Percentiles rank a stretch among this genome's conserved stretches.
phyloP scores from a whole-genome alignment of 2,888 invertebrate genomes.

The Dicyrtomina minuta region DNA sequence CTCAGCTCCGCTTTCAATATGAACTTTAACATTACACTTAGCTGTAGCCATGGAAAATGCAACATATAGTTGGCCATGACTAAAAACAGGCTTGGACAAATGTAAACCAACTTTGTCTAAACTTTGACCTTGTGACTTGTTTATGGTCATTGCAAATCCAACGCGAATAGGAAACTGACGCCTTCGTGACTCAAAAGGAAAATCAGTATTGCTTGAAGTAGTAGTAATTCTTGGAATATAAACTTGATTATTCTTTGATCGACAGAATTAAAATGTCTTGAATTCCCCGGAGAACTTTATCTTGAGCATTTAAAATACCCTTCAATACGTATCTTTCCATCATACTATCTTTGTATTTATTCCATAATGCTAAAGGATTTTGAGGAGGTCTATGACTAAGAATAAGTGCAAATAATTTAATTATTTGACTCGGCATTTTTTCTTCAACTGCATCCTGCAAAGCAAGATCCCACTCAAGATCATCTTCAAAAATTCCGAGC shows the following conservation, averaged over 20 bases:
- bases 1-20: not conserved
- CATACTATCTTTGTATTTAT: conserved; percentile 39
- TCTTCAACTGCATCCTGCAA: conserved; percentile 51
- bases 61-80: conserved; percentile 41
- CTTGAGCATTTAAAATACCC: no score
- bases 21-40: conserved; percentile 23
- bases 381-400: conserved; percentile 50
- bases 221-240: conserved; percentile 40
- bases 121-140: conserved; percentile 40
- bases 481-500: conserved; percentile 55
- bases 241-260: conserved; percentile 21
- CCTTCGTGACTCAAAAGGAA: conserved; percentile 32
- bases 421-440: conserved; percentile 53
- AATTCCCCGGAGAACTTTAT: no score
- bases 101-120: conserved; percentile 36
- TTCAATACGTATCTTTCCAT: conserved; percentile 17
- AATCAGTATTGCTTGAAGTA: conserved; percentile 15
- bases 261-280: no score
- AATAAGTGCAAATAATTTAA: conserved; percentile 55
- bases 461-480: conserved; percentile 51
- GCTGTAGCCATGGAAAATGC: conserved; percentile 34
- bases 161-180: conserved; percentile 47
- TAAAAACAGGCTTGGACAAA: conserved; percentile 34
- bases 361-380: conserved; percentile 51
- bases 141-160: conserved; percentile 39